A percentile compares a stretch with the other conserved stretches of the same genome.
These are phyloP conservation scores for Cyprinodon variegatus DNA, from an alignment of 2,113 vertebrate genomes.

Conservation along the genomic window DNA sequence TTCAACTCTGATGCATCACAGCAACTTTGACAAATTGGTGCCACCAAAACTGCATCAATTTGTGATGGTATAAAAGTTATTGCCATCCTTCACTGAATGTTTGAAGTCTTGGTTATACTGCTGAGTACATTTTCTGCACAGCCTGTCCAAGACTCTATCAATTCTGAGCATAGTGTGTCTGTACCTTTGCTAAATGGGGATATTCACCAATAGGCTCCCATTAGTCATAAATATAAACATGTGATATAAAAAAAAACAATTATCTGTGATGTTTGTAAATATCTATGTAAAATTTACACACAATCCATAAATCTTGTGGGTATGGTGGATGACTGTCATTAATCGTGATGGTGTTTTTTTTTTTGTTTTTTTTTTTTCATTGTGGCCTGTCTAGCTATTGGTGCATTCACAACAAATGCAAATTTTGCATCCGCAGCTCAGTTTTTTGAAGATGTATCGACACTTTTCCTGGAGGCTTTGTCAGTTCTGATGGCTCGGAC, in stretches of 20 bases:
- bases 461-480: no score
- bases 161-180: background rate
- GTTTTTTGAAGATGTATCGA: no score
- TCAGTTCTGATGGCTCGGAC: no score
- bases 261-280: background rate
- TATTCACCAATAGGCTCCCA: background rate
- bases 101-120: slow-evolving; percentile 4
- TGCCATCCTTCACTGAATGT: background rate
- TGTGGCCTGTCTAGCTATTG: no score
- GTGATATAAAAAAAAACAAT: background rate
- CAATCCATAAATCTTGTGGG: background rate
- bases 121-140: background rate
- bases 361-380: no score
- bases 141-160: background rate
- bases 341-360: no score
- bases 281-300: background rate
- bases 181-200: background rate
- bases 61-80: background rate
- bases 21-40: slow-evolving; percentile 9
- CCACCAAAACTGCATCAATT: background rate
- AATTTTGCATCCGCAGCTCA: no score
- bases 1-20: slow-evolving; percentile 16
- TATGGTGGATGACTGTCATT: background rate
- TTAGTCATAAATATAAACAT: background rate
- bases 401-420: no score